phyloP scores from a whole-genome alignment of 2,888 invertebrate genomes.

The Sphaeridia pumilis region DNA sequence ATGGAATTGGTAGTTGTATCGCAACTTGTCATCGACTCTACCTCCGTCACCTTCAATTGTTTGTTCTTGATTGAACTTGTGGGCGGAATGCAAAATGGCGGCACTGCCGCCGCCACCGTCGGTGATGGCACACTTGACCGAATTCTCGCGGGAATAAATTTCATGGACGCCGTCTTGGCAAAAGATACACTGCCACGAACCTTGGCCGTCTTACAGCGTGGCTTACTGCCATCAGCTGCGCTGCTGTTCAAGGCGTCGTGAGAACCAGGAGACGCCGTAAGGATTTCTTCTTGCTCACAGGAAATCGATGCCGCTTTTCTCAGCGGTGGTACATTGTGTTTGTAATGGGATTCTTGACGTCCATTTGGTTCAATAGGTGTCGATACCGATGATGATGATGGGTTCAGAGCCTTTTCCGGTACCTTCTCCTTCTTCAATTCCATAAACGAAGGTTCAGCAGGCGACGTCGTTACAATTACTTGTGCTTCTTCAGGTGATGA shows the following conservation, averaged over 20 bases:
- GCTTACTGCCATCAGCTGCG: not conserved
- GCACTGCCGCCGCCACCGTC: too few species aligned
- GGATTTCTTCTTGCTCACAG: conserved; percentile 31
- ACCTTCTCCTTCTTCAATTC: not conserved
- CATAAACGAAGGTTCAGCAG: not conserved
- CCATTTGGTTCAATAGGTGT: not conserved
- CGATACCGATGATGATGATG: too few species aligned
- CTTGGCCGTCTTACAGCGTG: conserved; percentile 13
- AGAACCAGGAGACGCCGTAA: too few species aligned
- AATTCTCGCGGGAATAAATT: conserved; percentile 13
- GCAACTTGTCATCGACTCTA: not conserved
- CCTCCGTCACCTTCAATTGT: not conserved
- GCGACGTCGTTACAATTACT: too few species aligned
- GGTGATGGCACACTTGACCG: too few species aligned
- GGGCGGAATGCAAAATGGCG: too few species aligned
- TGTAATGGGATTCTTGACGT: not conserved
- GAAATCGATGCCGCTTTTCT: conserved; percentile 31
- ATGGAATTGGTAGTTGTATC: not conserved
- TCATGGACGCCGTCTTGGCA: conserved; percentile 7
- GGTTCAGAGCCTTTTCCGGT: too few species aligned
- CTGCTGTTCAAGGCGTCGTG: not conserved
- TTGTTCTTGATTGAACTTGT: not conserved
- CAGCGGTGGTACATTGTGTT: conserved; percentile 12
- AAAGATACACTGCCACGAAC: conserved; percentile 8
- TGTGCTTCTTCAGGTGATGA: too few species aligned